phyloP scores from a whole-genome alignment of 2,797 vertebrate species.

The Cryptoprocta ferox region DNA sequence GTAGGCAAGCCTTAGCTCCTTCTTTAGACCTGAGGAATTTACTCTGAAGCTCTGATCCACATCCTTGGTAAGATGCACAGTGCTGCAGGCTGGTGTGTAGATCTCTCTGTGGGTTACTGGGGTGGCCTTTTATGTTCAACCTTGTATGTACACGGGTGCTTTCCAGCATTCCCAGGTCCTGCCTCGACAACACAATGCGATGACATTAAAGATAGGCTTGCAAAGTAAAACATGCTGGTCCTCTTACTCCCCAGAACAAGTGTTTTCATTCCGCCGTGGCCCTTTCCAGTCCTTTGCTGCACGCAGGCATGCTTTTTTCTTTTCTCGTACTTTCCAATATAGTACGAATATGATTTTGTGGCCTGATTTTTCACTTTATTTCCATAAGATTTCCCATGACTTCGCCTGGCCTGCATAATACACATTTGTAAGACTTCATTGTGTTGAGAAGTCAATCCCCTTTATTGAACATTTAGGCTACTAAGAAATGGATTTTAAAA shows the following conservation, averaged over 20 bases:
- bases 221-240: neutral
- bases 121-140: constrained; percentile 43
- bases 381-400: constrained; percentile 18
- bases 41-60: neutral
- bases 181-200: neutral
- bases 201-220: constrained; percentile 22
- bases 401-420: neutral
- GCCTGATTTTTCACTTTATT: constrained; percentile 1
- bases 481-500: constrained; percentile 35
- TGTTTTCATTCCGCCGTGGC: neutral
- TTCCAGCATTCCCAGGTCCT: constrained; percentile 14
- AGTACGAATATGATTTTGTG: neutral
- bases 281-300: neutral
- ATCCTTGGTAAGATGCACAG: neutral
- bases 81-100: neutral
- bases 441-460: neutral
- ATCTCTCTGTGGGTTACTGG: neutral
- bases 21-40: constrained; percentile 23
- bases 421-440: neutral
- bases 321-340: neutral
- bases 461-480: constrained; percentile 13
- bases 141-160: neutral
- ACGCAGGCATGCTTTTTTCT: neutral
- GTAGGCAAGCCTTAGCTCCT: neutral
- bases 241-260: neutral